Conservation (phyloP, 2,113 vertebrate genomes). For the Fregata magnificens region DNA sequence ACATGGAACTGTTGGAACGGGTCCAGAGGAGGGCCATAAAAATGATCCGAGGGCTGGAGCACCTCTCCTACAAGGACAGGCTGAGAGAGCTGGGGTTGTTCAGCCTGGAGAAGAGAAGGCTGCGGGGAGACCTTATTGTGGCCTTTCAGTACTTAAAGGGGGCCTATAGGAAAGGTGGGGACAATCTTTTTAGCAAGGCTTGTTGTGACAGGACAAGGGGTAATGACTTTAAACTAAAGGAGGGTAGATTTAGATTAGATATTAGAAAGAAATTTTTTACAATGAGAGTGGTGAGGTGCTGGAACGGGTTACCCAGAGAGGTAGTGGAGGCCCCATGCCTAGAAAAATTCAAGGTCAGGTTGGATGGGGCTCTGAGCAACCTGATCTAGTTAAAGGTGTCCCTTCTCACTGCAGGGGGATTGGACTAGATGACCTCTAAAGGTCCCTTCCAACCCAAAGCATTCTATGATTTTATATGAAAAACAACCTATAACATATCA, state of each 20-base stretch:
- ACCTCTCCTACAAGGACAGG: too few relatives aligned
- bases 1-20: too few relatives aligned
- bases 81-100: not conserved
- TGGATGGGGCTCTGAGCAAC: accelerated
- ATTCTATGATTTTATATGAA: not conserved
- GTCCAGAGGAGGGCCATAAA: too few relatives aligned
- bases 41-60: too few relatives aligned
- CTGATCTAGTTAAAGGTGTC: not conserved
- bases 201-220: not conserved
- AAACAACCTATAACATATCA: not conserved
- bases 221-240: not conserved
- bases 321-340: not conserved
- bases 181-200: not conserved
- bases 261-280: not conserved
- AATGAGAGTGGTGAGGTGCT: not conserved
- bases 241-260: not conserved
- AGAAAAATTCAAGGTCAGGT: not conserved
- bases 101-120: not conserved
- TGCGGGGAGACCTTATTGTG: not conserved
- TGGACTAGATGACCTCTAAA: not conserved
- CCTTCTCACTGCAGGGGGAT: accelerated
- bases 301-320: not conserved
- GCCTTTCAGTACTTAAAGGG: not conserved
- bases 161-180: not conserved
- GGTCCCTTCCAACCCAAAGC: not conserved